These are phyloP conservation scores for Intellagama lesueurii DNA, from an alignment of 2,797 vertebrate genomes.

Conservation along the genomic window DNA sequence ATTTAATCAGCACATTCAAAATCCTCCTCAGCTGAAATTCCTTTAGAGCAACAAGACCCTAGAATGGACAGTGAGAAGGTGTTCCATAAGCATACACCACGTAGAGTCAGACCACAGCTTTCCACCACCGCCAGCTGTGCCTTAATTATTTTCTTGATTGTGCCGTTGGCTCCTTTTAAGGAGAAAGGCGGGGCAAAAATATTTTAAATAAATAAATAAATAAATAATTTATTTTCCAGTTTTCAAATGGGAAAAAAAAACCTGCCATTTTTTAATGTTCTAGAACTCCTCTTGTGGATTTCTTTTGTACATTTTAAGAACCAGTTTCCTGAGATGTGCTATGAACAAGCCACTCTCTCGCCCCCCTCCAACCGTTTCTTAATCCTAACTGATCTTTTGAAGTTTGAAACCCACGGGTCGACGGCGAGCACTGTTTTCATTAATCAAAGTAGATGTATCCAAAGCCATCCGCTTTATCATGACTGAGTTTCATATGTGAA, in stretches of 20 bases:
- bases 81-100: not conserved
- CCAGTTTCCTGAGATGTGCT: slow-evolving; percentile 62
- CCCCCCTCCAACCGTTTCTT: slow-evolving; percentile 53
- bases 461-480: slow-evolving; percentile 81
- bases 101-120: not conserved
- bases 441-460: slow-evolving; percentile 81
- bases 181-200: too few species aligned
- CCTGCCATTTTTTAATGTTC: slow-evolving; percentile 16
- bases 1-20: not conserved
- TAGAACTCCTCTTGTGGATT: slow-evolving; percentile 1
- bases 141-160: slow-evolving; percentile 71
- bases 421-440: slow-evolving; percentile 76
- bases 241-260: slow-evolving; percentile 52
- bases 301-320: not conserved
- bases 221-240: slow-evolving; percentile 59
- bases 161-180: not conserved
- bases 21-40: not conserved
- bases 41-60: not conserved
- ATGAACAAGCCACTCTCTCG: slow-evolving; percentile 64
- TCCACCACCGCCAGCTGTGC: slow-evolving; percentile 43
- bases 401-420: slow-evolving; percentile 73
- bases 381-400: slow-evolving; percentile 75
- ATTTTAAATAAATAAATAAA: slow-evolving; percentile 17
- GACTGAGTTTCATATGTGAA: slow-evolving; percentile 80
- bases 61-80: not conserved